Conservation (phyloP, 2,113 vertebrate species). For the Chionomys nivalis region DNA sequence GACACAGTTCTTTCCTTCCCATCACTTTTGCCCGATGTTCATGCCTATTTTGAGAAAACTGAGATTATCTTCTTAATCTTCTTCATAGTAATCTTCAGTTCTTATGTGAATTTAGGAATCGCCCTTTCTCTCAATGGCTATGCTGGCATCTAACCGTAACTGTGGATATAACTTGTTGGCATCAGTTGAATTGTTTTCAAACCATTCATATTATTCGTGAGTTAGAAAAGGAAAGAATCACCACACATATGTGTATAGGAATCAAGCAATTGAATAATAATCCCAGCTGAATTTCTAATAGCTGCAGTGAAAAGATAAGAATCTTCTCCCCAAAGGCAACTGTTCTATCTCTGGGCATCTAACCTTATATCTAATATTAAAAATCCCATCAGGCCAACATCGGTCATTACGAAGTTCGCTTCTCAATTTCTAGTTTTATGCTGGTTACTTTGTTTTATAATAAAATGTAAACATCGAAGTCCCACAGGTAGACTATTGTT, state of each 20-base stretch:
- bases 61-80: background rate
- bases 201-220: background rate
- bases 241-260: background rate
- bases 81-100: background rate
- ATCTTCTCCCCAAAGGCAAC: background rate
- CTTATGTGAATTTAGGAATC: background rate
- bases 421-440: background rate
- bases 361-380: background rate
- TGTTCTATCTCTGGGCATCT: background rate
- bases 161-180: background rate
- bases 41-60: background rate
- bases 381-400: background rate
- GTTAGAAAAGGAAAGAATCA: background rate
- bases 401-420: background rate
- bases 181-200: background rate
- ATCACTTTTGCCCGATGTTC: background rate
- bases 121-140: background rate
- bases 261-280: background rate
- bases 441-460: conserved; percentile 10
- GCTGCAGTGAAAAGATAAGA: background rate
- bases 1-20: background rate
- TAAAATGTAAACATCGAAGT: background rate
- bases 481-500: background rate
- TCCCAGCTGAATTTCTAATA: background rate
- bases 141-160: background rate